Evolutionary conservation across 2,797 vertebrate species (phyloP).

Genomic region (Luscinia megarhynchos): DNA sequence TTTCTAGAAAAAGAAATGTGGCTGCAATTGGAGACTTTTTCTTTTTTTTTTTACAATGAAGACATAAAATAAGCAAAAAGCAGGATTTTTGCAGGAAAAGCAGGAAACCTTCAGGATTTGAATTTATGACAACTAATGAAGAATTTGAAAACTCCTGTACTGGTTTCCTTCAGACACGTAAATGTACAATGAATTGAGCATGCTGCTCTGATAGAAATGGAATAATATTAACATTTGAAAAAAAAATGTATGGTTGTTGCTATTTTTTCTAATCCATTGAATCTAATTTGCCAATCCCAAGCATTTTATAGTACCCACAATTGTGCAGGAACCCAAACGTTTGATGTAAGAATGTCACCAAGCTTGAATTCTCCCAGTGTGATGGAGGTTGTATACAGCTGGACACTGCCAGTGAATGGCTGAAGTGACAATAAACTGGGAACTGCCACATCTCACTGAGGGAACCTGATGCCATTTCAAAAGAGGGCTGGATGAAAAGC

Average conservation of each 20-base stretch:
- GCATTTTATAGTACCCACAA: not conserved
- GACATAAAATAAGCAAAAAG: not conserved
- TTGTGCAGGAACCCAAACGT: not conserved
- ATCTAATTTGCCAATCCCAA: not conserved
- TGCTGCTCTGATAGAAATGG: not conserved
- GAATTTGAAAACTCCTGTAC: not conserved
- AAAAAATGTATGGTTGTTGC: not conserved
- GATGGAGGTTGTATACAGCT: not conserved
- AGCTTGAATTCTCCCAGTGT: not conserved
- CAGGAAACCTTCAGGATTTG: not conserved
- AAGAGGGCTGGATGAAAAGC: not conserved
- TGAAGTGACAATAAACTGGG: not conserved
- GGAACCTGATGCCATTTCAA: not conserved
- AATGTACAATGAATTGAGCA: not conserved
- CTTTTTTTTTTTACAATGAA: not conserved
- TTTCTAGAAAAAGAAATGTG: not conserved
- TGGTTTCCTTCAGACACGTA: not conserved
- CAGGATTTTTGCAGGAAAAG: too few species aligned
- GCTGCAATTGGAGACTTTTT: not conserved
- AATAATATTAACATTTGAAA: not conserved
- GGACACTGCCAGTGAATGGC: too few species aligned
- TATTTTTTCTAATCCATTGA: not conserved
- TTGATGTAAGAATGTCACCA: not conserved
- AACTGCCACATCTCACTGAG: too few species aligned
- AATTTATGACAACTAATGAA: not conserved